phyloP scores from a whole-genome alignment of 2,113 vertebrate species.

The Pongo abelii region DNA sequence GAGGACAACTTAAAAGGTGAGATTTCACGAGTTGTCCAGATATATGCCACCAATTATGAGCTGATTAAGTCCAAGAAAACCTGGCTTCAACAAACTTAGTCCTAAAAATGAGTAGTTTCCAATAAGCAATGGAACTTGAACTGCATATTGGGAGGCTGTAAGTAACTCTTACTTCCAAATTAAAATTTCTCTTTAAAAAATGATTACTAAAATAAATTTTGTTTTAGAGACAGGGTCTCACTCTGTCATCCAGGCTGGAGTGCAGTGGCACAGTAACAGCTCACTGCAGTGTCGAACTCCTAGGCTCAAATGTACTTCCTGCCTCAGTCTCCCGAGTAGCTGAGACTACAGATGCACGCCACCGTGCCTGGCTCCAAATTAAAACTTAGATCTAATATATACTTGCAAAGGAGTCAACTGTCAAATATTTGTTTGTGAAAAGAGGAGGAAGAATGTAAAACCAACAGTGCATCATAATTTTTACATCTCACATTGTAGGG shows the following conservation, averaged over 20 bases:
- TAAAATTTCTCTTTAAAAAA: background rate
- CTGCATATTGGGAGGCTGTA: background rate
- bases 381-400: background rate
- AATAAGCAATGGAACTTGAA: background rate
- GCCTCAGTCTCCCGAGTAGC: too few species aligned
- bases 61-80: background rate
- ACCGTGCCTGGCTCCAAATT: background rate
- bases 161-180: background rate
- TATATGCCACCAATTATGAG: background rate
- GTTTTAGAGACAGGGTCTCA: background rate
- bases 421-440: background rate
- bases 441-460: background rate
- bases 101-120: background rate
- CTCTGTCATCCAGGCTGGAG: too few species aligned
- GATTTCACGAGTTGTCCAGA: background rate
- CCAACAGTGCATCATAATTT: background rate
- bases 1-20: background rate
- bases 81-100: background rate
- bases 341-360: too few species aligned
- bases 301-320: too few species aligned
- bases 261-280: too few species aligned
- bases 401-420: background rate
- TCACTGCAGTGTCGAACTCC: too few species aligned
- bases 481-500: background rate
- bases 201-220: background rate